Evolutionary conservation across 2,113 vertebrate species (phyloP).

Genomic region (Coptodon bakossiorum): DNA sequence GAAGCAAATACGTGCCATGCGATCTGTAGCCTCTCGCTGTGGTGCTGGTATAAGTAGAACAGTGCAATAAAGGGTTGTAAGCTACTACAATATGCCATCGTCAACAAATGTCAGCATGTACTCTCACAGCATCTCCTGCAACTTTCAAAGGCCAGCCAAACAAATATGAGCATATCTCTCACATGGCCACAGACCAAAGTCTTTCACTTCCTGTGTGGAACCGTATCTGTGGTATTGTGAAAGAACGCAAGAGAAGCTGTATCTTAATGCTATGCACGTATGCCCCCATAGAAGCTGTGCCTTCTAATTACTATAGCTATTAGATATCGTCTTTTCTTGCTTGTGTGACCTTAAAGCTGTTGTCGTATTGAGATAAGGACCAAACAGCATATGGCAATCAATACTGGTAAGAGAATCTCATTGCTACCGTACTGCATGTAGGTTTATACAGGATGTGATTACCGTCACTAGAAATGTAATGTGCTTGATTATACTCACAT

Average conservation of each 20-base stretch:
- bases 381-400: neutral
- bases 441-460: neutral
- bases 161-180: neutral
- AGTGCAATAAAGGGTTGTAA: neutral
- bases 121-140: neutral
- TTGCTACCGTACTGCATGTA: neutral
- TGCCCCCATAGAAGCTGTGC: neutral
- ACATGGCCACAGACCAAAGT: neutral
- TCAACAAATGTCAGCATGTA: neutral
- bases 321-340: neutral
- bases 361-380: neutral
- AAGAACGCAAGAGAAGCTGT: neutral
- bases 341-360: neutral
- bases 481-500: neutral
- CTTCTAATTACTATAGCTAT: neutral
- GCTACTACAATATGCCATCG: neutral
- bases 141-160: neutral
- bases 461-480: neutral
- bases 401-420: neutral
- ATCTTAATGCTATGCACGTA: neutral
- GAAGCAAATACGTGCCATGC: neutral
- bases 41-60: neutral
- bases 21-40: neutral
- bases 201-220: neutral
- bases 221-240: neutral